A percentile compares a stretch with the other conserved stretches of the same genome.
Conservation (phyloP, 2,797 vertebrate genomes). For the Galagoides demidoff region DNA sequence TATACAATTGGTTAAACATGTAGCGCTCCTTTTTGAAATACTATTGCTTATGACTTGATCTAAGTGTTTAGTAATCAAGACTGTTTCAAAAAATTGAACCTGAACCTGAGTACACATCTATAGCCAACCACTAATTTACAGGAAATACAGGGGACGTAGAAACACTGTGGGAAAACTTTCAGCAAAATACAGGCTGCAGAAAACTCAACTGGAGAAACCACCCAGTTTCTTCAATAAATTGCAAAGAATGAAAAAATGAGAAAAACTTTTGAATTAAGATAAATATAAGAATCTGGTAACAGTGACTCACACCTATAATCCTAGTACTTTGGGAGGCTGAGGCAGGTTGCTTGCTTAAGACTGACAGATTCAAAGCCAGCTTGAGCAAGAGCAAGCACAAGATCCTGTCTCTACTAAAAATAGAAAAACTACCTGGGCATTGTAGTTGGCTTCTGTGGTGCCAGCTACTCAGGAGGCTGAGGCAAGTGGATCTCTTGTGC, state of each 20-base stretch:
- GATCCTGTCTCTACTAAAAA: too few species aligned
- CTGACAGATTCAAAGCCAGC: too few species aligned
- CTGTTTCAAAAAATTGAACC: neutral
- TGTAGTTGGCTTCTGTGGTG: too few species aligned
- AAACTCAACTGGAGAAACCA: neutral
- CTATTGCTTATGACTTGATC: neutral
- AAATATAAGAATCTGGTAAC: neutral
- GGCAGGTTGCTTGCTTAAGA: too few species aligned
- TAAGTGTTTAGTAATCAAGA: neutral
- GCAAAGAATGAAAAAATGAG: slow-evolving; percentile 11
- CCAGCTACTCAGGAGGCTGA: too few species aligned
- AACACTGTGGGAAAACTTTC: neutral
- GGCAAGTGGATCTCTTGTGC: too few species aligned
- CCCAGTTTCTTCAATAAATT: slow-evolving; percentile 10
- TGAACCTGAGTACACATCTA: slow-evolving; percentile 2
- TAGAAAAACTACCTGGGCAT: too few species aligned
- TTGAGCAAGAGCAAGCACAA: too few species aligned
- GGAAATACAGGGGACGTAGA: slow-evolving; percentile 12
- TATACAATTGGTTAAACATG: neutral
- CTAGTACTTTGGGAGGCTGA: too few species aligned
- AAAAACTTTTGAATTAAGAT: slow-evolving; percentile 2
- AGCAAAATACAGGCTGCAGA: neutral
- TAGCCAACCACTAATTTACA: neutral
- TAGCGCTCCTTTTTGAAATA: neutral
- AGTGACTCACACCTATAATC: too few species aligned